Evolutionary conservation across 2,888 invertebrate species (phyloP).

Genomic region (Rotaria socialis): DNA sequence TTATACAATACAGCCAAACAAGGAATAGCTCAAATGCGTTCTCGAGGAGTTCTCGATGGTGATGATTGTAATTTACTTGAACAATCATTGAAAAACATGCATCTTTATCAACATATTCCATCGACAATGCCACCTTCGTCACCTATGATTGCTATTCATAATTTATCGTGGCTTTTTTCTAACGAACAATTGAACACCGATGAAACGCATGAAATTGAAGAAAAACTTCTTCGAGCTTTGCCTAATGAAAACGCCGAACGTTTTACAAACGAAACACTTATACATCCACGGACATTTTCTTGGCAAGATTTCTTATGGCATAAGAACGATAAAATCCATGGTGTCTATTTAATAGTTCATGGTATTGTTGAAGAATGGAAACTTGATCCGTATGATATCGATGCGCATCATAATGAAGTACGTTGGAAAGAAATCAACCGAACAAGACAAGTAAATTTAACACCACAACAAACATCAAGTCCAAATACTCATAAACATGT

Average conservation of each 20-base stretch:
- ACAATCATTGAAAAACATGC: not conserved
- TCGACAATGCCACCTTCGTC: not conserved
- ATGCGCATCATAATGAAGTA: not conserved
- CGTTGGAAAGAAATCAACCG: not conserved
- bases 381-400: not conserved
- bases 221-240: not conserved
- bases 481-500: not conserved
- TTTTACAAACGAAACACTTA: not conserved
- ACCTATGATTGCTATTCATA: not conserved
- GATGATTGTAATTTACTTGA: constrained; percentile 13
- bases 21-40: not conserved
- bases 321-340: not conserved
- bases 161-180: not conserved
- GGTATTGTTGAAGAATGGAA: constrained; percentile 5
- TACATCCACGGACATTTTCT: not conserved
- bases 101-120: not conserved
- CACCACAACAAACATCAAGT: not conserved
- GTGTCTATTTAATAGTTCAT: not conserved
- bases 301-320: constrained; percentile 14
- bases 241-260: not conserved
- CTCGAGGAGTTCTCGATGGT: not conserved
- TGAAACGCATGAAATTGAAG: not conserved
- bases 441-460: not conserved
- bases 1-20: not conserved
- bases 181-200: not conserved